Evolutionary conservation across 2,888 invertebrate genomes (phyloP).

Genomic region (Diaphora mendica): DNA sequence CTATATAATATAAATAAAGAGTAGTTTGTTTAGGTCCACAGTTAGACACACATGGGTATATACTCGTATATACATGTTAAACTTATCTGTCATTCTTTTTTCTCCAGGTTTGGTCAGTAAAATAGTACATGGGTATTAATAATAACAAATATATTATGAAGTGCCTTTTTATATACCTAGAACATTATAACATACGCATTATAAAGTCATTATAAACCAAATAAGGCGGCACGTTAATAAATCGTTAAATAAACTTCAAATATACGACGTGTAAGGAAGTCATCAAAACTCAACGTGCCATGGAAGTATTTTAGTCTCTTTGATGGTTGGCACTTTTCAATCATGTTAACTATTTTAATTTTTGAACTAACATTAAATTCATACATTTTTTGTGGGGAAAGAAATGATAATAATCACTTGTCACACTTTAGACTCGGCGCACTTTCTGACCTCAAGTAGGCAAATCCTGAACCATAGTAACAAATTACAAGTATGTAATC

Average conservation of each 20-base stretch:
- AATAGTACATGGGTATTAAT: too few relatives aligned
- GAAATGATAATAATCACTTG: too few relatives aligned
- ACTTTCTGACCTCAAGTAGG: neutral
- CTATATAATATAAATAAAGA: too few relatives aligned
- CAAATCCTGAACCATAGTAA: neutral
- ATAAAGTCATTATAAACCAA: conserved; percentile 30
- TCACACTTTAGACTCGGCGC: too few relatives aligned
- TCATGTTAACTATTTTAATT: conserved; percentile 6
- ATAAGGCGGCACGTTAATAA: conserved; percentile 41
- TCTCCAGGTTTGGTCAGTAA: too few relatives aligned
- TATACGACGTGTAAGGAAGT: conserved; percentile 50
- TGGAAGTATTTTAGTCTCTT: conserved; percentile 43
- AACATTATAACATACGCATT: conserved; percentile 21
- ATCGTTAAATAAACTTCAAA: conserved; percentile 48
- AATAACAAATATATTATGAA: too few relatives aligned
- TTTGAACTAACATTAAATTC: conserved; percentile 6
- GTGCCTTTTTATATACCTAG: neutral
- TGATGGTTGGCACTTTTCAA: conserved; percentile 35
- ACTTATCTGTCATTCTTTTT: too few relatives aligned
- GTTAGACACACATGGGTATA: too few relatives aligned
- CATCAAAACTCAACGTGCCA: conserved; percentile 39
- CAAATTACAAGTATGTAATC: too few relatives aligned
- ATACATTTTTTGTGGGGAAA: neutral
- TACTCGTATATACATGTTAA: too few relatives aligned
- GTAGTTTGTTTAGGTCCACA: too few relatives aligned